Conservation (phyloP, 2,797 vertebrate genomes). For the Tragopan temminckii region DNA sequence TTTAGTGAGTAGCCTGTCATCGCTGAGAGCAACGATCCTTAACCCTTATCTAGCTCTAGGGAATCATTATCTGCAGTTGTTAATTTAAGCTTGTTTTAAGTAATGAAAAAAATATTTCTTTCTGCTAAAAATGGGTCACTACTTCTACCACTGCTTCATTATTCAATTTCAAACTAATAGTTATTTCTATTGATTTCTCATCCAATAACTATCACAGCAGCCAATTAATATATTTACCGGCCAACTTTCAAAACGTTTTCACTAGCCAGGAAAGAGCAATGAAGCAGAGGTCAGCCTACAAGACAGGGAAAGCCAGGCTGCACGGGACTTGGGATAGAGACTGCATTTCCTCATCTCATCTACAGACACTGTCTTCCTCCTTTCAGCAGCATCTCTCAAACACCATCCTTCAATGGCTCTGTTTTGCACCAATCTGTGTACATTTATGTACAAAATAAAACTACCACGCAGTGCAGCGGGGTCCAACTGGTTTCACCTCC, state of each 20-base stretch:
- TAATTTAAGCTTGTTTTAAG: conserved; percentile 63
- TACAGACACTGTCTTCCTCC: neutral
- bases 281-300: neutral
- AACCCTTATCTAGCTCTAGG: conserved; percentile 63
- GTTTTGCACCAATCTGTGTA: neutral
- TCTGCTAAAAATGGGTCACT: neutral
- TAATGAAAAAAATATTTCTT: conserved; percentile 17
- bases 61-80: conserved; percentile 60
- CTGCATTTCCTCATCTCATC: rapidly evolving
- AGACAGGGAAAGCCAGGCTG: neutral
- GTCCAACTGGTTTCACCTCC: neutral
- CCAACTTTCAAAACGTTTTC: neutral
- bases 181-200: neutral
- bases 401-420: neutral
- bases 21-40: conserved; percentile 53
- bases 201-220: neutral
- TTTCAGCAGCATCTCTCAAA: neutral
- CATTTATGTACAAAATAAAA: neutral
- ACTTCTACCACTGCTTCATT: neutral
- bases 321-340: neutral
- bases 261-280: neutral
- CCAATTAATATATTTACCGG: neutral
- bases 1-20: conserved; percentile 60
- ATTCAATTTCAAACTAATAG: neutral
- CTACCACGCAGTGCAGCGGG: neutral